Evolutionary conservation across 2,113 vertebrate genomes (phyloP).

Genomic region (Ardeotis arabs): DNA sequence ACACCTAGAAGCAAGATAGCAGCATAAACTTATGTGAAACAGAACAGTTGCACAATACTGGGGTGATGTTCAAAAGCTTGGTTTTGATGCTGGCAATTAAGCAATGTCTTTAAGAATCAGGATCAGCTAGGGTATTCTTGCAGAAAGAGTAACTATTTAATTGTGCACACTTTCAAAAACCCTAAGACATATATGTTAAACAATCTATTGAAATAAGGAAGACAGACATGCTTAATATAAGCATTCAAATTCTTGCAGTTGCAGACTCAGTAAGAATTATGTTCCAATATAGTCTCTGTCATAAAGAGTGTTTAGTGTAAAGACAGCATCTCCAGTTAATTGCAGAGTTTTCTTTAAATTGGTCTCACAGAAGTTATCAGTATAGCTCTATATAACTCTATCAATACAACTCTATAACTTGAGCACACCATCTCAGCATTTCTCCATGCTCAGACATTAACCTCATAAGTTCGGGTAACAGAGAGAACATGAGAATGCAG

Average conservation of each 20-base stretch:
- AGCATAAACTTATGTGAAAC: background rate
- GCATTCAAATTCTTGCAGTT: background rate
- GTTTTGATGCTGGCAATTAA: background rate
- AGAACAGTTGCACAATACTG: background rate
- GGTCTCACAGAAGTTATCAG: background rate
- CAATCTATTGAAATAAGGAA: background rate
- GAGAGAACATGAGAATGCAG: background rate
- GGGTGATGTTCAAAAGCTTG: background rate
- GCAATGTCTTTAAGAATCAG: background rate
- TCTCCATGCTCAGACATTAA: background rate
- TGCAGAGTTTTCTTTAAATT: background rate
- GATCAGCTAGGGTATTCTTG: background rate
- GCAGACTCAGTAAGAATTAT: background rate
- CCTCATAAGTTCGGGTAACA: fast-evolving
- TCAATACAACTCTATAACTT: background rate
- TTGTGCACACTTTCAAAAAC: background rate
- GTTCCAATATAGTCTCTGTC: background rate
- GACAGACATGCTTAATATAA: background rate
- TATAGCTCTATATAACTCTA: background rate
- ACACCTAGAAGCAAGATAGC: background rate
- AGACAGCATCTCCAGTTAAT: background rate
- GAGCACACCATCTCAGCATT: background rate
- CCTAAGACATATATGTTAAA: background rate
- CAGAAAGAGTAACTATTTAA: background rate
- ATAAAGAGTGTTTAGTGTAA: background rate